A percentile compares a stretch with the other conserved stretches of the same genome.
Evolutionary conservation across 2,888 invertebrate genomes (phyloP).

Genomic region (Drosophila nr. perissopoda): DNA sequence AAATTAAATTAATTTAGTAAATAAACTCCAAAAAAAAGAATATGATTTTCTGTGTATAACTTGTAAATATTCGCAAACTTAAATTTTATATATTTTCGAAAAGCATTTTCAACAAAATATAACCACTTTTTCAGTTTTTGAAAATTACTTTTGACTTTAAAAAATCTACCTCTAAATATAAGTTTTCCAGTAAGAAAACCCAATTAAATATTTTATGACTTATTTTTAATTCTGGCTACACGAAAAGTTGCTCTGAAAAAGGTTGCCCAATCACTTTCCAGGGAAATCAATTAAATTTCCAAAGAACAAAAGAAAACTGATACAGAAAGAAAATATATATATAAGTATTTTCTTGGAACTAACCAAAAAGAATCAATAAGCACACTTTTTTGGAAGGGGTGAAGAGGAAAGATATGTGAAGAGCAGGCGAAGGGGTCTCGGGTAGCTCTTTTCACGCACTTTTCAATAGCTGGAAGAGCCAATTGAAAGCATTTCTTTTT

Average conservation of each 20-base stretch:
- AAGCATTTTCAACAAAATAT: background rate
- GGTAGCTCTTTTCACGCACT: constrained; percentile 38
- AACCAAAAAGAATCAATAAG: constrained; percentile 34
- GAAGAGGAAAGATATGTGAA: background rate
- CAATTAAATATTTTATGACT: background rate
- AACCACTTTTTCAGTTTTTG: fast-evolving
- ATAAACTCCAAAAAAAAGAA: background rate
- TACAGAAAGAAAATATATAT: background rate
- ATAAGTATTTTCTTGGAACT: constrained; percentile 1
- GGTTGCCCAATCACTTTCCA: background rate
- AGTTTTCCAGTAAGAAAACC: background rate
- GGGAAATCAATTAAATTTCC: constrained; percentile 10
- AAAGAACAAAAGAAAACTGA: constrained; percentile 9
- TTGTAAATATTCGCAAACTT: background rate
- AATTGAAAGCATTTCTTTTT: constrained; percentile 45
- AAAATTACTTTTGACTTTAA: background rate
- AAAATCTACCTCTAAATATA: background rate
- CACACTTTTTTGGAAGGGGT: background rate
- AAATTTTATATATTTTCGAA: background rate
- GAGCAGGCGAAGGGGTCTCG: background rate
- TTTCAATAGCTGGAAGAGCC: constrained; percentile 27
- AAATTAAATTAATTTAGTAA: background rate
- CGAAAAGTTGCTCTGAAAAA: background rate
- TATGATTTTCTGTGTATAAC: background rate
- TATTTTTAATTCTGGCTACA: background rate